Evolutionary conservation across 92 coral and sea anemone genomes (phyloP), one percentile per base, ranked within the genome.

Genomic region (Parazoanthus swiftii): DNA sequence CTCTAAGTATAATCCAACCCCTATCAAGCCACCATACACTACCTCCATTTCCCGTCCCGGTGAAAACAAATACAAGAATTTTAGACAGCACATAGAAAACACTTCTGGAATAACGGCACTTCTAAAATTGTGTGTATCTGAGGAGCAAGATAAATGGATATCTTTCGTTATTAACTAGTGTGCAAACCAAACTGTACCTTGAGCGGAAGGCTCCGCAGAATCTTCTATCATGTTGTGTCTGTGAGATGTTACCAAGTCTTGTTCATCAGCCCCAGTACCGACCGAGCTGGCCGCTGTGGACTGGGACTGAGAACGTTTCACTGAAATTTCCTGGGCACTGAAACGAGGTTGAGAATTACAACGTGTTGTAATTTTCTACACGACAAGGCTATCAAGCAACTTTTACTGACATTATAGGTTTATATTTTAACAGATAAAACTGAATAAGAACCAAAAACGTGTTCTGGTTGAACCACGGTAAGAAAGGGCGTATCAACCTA

Each of bases 291-390:
- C 86, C 74, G 86, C 92, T 9, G 89, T 86, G 46, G 92, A 33
- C 75, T 90, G 95, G 88, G 94, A 88, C 63, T 74, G 88, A 74
- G 91, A 81, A 65, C 88, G 88, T 77, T 92, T 90, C 54, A 88
- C 85, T 23, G 94, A 91, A 68, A 91, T 85, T 76, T 93, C 95
- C 76, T 89, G 93, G 21, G 89, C 88, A 89, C 95, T 93, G 81
- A 29, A 68, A 63, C 77, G 71, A 86, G 43, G 88, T 42, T 74
- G 44, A 5, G 80, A 70, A 82, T 80, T 76, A 33, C n/a, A 21
- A 35, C 50, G 25, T 6, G 67, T 68, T 50, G 20, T 51, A 7
- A 33, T 37, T 58, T 75, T 36, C 25, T 79, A 37, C 39, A 29
- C 21, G 4, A 9, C 14, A 6, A 63, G 70, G 25, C 70, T 18